phyloP scores from a whole-genome alignment of 2,888 invertebrate genomes.

The Kuschelorhynchus macadamiae region DNA sequence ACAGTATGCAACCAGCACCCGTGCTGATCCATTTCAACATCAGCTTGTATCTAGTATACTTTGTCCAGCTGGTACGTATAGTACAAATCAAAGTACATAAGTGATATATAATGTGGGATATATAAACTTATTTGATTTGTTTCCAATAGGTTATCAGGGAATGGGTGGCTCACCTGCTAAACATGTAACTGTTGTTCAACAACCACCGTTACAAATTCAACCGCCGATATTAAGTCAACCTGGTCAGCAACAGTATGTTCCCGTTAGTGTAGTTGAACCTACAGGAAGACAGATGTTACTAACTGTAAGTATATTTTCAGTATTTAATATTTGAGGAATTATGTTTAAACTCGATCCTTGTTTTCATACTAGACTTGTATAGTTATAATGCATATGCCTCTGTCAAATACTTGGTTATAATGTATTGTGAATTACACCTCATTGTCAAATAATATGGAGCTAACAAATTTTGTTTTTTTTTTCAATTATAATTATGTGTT shows the following conservation, averaged over 20 bases:
- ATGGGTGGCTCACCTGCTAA: conserved; percentile 79
- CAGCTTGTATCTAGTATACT: conserved; percentile 95
- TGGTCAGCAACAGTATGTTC: conserved; percentile 91
- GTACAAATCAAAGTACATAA: no score
- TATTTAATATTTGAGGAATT: no score
- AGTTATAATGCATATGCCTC: no score
- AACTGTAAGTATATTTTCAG: conserved; percentile 70
- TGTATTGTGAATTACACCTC: no score
- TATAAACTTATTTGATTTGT: no score
- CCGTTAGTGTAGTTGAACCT: conserved; percentile 94
- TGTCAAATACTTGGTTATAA: no score
- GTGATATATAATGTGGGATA: no score
- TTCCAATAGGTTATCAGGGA: conserved; percentile 79
- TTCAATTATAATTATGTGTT: conserved; percentile 8
- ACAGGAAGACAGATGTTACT: conserved; percentile 85
- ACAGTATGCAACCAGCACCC: conserved; percentile 75
- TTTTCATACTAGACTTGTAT: no score
- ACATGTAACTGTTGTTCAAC: conserved; percentile 79
- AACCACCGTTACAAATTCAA: conserved; percentile 81
- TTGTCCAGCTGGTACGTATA: conserved; percentile 80
- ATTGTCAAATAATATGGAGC: no score
- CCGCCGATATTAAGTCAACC: conserved; percentile 85
- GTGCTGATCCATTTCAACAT: conserved; percentile 90
- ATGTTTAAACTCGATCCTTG: no score
- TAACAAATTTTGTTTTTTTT: no score